Percentiles rank a stretch among this genome's conserved stretches.
Evolutionary conservation across 2,888 invertebrate genomes (phyloP).

Genomic region (Omphaloscelis lunosa): DNA sequence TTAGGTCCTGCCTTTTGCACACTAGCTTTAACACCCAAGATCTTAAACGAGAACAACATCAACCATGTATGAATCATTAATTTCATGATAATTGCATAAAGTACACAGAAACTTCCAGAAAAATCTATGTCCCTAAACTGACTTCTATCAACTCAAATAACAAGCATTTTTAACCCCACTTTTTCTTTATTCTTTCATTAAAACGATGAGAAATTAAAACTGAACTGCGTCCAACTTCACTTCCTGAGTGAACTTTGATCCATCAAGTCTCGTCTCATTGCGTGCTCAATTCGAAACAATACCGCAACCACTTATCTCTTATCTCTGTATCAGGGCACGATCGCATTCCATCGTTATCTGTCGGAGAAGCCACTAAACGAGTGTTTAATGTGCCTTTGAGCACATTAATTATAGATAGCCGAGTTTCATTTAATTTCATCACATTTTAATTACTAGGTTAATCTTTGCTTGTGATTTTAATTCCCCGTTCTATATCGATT

Average conservation of each 20-base stretch:
- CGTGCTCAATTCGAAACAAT: constrained; percentile 84
- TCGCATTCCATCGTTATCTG: constrained; percentile 86
- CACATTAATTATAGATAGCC: constrained; percentile 82
- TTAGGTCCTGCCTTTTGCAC: background rate
- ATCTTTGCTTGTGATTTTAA: constrained; percentile 54
- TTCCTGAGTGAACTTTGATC: constrained; percentile 69
- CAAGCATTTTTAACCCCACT: constrained; percentile 15
- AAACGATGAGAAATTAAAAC: constrained; percentile 57
- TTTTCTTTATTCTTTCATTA: constrained; percentile 23
- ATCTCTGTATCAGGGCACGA: constrained; percentile 82
- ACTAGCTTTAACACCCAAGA: background rate
- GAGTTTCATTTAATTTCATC: constrained; percentile 79
- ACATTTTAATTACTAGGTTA: constrained; percentile 76
- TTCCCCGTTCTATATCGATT: constrained; percentile 37
- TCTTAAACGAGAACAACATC: background rate
- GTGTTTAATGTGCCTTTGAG: constrained; percentile 83
- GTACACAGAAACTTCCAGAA: background rate
- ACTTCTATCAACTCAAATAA: background rate
- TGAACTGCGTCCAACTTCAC: constrained; percentile 39
- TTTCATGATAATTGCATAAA: background rate
- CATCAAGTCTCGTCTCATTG: constrained; percentile 70
- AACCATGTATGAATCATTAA: background rate
- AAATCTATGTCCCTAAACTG: background rate
- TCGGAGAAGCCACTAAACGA: constrained; percentile 77
- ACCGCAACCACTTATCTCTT: constrained; percentile 81